Conservation (phyloP, 2,113 vertebrate species). For the Cinclus mexicanus region DNA sequence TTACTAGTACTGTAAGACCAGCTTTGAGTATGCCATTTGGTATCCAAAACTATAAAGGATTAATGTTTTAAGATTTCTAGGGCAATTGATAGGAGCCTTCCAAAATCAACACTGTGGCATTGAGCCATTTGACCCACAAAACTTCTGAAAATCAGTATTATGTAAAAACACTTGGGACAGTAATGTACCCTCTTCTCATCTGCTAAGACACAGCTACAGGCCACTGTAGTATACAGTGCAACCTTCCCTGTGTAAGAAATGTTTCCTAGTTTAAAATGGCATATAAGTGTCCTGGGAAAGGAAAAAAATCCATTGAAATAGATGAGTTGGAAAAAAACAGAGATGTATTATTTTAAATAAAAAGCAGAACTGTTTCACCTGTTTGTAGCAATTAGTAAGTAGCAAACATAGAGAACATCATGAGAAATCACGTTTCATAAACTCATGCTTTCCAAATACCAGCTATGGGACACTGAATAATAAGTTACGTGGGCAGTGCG, state of each 20-base stretch:
- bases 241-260: neutral
- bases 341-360: neutral
- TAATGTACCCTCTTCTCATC: neutral
- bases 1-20: neutral
- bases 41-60: neutral
- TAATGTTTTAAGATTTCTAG: neutral
- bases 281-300: neutral
- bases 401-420: neutral
- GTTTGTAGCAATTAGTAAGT: neutral
- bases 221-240: neutral
- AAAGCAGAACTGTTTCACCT: neutral
- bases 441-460: slow-evolving; percentile 35
- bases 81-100: neutral
- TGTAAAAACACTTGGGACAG: neutral
- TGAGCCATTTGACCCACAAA: neutral
- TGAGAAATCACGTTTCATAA: slow-evolving; percentile 21
- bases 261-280: neutral
- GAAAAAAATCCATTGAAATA: neutral
- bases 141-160: neutral
- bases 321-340: neutral
- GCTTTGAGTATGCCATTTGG: neutral
- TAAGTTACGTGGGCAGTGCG: neutral
- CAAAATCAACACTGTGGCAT: neutral
- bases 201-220: neutral
- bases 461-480: neutral